Evolutionary conservation across 23 tunicate species (phyloP), one percentile per base, ranked within the genome.

Genomic region (Trididemnum nubilum): DNA sequence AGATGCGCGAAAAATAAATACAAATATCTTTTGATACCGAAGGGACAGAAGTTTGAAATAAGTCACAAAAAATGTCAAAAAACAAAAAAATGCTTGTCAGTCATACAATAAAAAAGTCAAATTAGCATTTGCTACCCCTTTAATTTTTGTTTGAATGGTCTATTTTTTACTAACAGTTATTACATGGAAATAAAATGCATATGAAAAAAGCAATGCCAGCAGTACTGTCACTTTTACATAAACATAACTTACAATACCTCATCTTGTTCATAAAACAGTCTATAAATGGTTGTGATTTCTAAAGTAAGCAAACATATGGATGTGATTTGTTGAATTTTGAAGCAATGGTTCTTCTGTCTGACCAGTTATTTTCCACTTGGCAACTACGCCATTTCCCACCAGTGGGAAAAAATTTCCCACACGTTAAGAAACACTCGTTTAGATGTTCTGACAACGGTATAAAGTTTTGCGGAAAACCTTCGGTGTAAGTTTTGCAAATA

Each of bases 351-450:
- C 74, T 67, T 67, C 74, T 31, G 74, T 67, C 38, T 38, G 15
- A 67, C 74, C 38, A 38, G 74, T 67, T 38, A 67, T 33, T 67
- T 4, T 24, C 74, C 7, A 67, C 74, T 67, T 67, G 74, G 74
- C 74, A 67, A 67, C 74, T 67, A 37, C 74, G 74, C 74, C 74
- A 67, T 67, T 67, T 9, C 38, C 74, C 74, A 67, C 38, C 74
- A 67, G 38, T 67, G 74, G 74, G 27, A n/a, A n/a, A n/a, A 23
- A 63, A 63, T 63, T 63, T 28, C 28, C 69, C 69, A 63, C 69
- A 15, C 27, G 69, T 63, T 63, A 63, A 63, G 28, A 63, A 63
- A 24, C 24, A 63, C 69, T 63, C 27, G 28, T 63, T 28, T 63
- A 63, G 69, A 23, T 7, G 57, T 49, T 49, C 57, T 18, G 57